Conservation (phyloP, 2,888 invertebrate species). For the Cephus rjabovi region DNA sequence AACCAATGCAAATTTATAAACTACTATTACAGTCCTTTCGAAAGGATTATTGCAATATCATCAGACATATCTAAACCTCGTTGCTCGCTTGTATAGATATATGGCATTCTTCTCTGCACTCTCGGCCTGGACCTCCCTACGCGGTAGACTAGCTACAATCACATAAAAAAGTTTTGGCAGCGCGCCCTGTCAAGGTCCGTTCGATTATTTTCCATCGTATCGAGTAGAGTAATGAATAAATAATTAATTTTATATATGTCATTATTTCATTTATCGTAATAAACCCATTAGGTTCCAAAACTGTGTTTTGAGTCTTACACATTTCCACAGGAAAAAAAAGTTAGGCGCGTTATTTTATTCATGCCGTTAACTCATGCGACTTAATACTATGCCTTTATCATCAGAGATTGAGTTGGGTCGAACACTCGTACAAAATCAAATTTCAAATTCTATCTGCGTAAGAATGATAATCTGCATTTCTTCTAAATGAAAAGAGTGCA, state of each 20-base stretch:
- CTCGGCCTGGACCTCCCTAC: conserved; percentile 29
- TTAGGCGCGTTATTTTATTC: neutral
- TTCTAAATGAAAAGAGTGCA: neutral
- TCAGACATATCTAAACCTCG: neutral
- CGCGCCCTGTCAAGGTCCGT: conserved; percentile 35
- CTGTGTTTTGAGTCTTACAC: neutral
- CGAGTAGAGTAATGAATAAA: neutral
- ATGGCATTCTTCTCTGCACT: conserved; percentile 47
- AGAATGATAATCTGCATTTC: neutral
- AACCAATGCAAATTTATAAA: neutral
- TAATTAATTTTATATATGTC: neutral
- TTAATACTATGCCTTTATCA: neutral
- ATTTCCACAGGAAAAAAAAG: neutral
- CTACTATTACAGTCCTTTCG: neutral
- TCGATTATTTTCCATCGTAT: neutral
- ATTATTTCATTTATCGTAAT: neutral
- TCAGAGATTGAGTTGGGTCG: neutral
- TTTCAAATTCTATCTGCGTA: neutral
- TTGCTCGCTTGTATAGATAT: conserved; percentile 15
- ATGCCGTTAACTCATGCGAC: neutral
- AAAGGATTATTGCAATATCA: neutral
- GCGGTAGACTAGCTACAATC: conserved; percentile 46
- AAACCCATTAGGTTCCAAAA: neutral
- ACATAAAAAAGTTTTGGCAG: conserved; percentile 45
- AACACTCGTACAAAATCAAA: neutral